Evolutionary conservation across 1,140 invertebrate species (phyloP).

Genomic region (Pogonomyrmex barbatus): DNA sequence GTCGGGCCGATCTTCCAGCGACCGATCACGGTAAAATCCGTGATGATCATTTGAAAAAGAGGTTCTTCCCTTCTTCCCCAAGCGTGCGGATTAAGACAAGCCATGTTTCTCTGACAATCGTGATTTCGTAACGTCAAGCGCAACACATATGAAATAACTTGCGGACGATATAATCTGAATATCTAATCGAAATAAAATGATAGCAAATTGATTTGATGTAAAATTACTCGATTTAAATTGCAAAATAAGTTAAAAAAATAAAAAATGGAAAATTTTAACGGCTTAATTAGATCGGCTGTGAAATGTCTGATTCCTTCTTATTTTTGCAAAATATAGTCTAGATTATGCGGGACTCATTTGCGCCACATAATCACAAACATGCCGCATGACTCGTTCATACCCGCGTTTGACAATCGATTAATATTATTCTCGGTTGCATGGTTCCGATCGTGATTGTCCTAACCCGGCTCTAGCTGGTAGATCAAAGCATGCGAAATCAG

Average conservation of each 20-base stretch:
- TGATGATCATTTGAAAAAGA: slow-evolving; percentile 15
- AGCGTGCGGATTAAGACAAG: background rate
- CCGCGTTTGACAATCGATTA: slow-evolving; percentile 48
- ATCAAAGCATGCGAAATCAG: slow-evolving; percentile 74
- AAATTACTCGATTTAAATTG: background rate
- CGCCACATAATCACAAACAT: background rate
- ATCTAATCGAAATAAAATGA: background rate
- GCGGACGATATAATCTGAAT: background rate
- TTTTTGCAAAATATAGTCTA: background rate
- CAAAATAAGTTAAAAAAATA: background rate
- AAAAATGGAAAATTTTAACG: background rate
- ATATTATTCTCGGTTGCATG: slow-evolving; percentile 60
- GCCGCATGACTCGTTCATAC: slow-evolving; percentile 21
- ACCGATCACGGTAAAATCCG: background rate
- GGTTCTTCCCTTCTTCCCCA: background rate
- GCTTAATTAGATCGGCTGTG: background rate
- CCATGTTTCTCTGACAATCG: background rate
- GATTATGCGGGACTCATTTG: background rate
- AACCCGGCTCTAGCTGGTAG: slow-evolving; percentile 35
- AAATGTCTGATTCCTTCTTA: background rate
- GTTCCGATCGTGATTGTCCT: slow-evolving; percentile 23
- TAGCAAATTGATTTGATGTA: background rate
- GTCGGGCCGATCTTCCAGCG: slow-evolving; percentile 59
- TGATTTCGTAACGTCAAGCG: background rate
- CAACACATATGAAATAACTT: background rate